Evolutionary conservation across 2,888 invertebrate genomes (phyloP), one percentile per base, ranked within the genome.

Genomic region (Branchipolynoe longqiensis): DNA sequence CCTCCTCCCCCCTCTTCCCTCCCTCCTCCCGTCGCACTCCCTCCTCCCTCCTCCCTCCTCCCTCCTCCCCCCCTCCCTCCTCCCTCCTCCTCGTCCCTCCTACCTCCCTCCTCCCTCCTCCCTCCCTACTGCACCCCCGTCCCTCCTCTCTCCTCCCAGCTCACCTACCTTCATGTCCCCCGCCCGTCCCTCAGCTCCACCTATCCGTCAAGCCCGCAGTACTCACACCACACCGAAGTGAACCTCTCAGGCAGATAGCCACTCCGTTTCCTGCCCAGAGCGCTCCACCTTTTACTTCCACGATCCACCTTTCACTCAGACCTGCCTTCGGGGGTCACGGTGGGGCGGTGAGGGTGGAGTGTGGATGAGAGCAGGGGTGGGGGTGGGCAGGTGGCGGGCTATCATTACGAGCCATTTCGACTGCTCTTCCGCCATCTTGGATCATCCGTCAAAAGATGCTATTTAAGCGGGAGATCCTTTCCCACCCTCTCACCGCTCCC

Each of bases 381-480:
- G 25, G 3, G 56, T 12, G 18, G 56, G 3, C 22, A 25, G 14
- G 58, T 31, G 25, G 62, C 36, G 38, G 33, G 38, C 69, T 69
- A 33, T 69, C 69, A 69, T 69, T 69, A 69, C 36, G 36, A n/a
- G 69, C 18, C 36, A 38, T 25, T 22, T 38, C 69, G 69, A 18
- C 38, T 33, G 36, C 38, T 14, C n/a, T 14, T 33, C 69, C n/a
- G 69, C 69, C 69, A 69, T 69, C 69, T 69, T 69, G 33, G 69
- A 28, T 38, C 78, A 78, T 78, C 78, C 78, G 48, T 78, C 78
- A 78, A 78, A 69, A 78, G 48, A 78, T 78, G 78, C 78, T 54
- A 78, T 78, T 78, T 78, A 78, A 48, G 41, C 78, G 28, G 25
- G 28, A 54, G 78, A 78, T 78, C 78, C 33, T 3, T 6, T n/a